Evolutionary conservation across 2,888 invertebrate species (phyloP).

Genomic region (Spilosoma lubricipeda): DNA sequence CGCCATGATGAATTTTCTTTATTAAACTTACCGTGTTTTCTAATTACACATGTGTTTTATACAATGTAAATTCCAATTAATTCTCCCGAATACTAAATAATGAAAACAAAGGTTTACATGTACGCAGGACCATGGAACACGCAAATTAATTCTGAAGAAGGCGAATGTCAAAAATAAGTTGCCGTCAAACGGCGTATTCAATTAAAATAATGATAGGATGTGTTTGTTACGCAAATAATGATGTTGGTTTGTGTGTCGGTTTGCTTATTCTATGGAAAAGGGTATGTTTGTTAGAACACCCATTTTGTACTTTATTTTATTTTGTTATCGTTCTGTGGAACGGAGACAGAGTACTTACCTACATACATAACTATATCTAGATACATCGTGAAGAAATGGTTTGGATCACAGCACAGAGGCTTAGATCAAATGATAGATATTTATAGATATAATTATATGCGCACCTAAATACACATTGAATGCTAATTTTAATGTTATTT

Average conservation of each 20-base stretch:
- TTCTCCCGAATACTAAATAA: conserved; percentile 74
- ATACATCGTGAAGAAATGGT: background rate
- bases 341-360: background rate
- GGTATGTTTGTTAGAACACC: conserved; percentile 37
- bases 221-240: conserved; percentile 61
- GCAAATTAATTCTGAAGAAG: conserved; percentile 75
- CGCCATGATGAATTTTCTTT: conserved; percentile 65
- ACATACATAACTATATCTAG: background rate
- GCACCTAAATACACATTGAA: background rate
- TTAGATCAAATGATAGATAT: background rate
- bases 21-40: conserved; percentile 63
- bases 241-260: conserved; percentile 61
- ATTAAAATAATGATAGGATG: conserved; percentile 71
- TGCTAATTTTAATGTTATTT: background rate
- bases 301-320: conserved; percentile 28
- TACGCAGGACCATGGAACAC: conserved; percentile 66
- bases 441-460: background rate
- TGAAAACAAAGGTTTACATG: conserved; percentile 65
- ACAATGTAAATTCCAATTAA: conserved; percentile 81
- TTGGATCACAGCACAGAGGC: background rate
- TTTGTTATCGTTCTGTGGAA: conserved; percentile 12
- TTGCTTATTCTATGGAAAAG: conserved; percentile 48
- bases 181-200: conserved; percentile 71
- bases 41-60: conserved; percentile 76
- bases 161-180: conserved; percentile 76